Evolutionary conservation across 2,888 invertebrate species (phyloP).

Genomic region (Metellina segmentata): DNA sequence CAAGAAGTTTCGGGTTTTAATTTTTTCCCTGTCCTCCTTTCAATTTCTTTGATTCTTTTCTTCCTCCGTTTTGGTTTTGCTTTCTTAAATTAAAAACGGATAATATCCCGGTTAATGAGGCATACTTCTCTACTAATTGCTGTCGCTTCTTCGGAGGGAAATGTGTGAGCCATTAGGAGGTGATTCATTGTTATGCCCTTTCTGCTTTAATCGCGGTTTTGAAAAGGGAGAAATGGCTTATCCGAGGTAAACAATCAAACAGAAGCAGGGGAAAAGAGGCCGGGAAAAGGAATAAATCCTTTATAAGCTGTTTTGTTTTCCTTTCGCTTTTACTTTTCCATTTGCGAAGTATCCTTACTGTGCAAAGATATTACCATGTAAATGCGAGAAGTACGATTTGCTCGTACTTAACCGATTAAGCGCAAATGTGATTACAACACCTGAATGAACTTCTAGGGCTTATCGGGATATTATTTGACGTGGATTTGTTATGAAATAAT

Average conservation of each 20-base stretch:
- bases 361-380: background rate
- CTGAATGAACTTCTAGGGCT: too few species aligned
- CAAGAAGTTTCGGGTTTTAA: constrained; percentile 55
- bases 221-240: background rate
- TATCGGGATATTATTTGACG: too few species aligned
- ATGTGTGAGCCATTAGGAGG: background rate
- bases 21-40: background rate
- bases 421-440: too few species aligned
- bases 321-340: background rate
- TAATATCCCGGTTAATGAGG: constrained; percentile 67
- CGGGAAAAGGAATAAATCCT: background rate
- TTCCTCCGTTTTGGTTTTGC: constrained; percentile 34
- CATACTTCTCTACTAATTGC: constrained; percentile 61
- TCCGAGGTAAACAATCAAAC: constrained; percentile 37
- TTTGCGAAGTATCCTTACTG: background rate
- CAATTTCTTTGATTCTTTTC: background rate
- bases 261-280: background rate
- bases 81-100: constrained; percentile 54
- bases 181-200: constrained; percentile 12
- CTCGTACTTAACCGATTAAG: too few species aligned
- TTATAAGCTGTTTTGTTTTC: background rate
- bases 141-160: constrained; percentile 1
- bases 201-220: constrained; percentile 8
- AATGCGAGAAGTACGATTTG: background rate
- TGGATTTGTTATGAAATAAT: too few species aligned